Percentiles rank a stretch among this genome's conserved stretches.
Conservation (phyloP, 2,888 invertebrate genomes). For the Saturnia pavonia region DNA sequence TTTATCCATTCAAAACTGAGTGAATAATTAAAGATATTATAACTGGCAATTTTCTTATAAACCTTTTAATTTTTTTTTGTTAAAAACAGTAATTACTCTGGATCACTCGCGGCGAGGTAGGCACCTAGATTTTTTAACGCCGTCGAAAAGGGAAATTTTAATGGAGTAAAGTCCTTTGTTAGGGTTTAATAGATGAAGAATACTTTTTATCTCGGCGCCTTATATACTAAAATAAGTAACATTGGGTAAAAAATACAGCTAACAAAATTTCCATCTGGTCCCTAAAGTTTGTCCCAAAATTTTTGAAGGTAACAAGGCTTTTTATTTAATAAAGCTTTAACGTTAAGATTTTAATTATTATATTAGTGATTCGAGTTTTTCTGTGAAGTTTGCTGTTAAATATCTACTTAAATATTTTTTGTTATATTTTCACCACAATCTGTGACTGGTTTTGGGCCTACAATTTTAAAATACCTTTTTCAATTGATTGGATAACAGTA, state of each 20-base stretch:
- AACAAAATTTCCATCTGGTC: background rate
- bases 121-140: slow-evolving; percentile 12
- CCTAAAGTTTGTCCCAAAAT: background rate
- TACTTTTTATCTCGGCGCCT: slow-evolving; percentile 10
- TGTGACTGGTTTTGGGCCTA: too few species aligned
- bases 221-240: slow-evolving; percentile 6
- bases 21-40: slow-evolving; percentile 9
- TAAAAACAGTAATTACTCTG: slow-evolving; percentile 12
- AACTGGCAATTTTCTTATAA: slow-evolving; percentile 8
- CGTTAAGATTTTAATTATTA: background rate
- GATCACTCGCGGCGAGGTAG: slow-evolving; percentile 12
- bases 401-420: too few species aligned
- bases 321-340: background rate
- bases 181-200: slow-evolving; percentile 9
- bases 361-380: background rate
- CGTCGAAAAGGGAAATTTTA: slow-evolving; percentile 9
- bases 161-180: slow-evolving; percentile 3
- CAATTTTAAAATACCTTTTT: too few species aligned
- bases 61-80: slow-evolving; percentile 13
- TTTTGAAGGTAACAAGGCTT: background rate
- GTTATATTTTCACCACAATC: too few species aligned
- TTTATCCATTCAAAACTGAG: background rate
- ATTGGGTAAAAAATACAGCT: background rate
- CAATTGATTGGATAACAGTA: too few species aligned
- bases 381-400: background rate